Base-by-base conservation (phyloP, 1,140 invertebrate species). In the Hylyphantes graminicola region DNA sequence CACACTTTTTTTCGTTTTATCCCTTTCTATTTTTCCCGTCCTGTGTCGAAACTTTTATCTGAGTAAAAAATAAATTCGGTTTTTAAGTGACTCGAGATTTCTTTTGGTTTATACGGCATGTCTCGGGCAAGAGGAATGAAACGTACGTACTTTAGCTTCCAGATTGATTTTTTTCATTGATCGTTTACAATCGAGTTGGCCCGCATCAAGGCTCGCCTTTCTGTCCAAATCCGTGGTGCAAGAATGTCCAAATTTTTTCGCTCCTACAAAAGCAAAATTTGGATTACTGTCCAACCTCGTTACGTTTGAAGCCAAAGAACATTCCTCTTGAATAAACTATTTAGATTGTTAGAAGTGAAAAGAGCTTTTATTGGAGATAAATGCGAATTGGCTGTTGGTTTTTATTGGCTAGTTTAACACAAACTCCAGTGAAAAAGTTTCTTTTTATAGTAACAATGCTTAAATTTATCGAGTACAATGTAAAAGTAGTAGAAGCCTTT, bases 151-250 rank as follows among this genome's bases (percentile, higher is more conserved):
- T 81, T 64, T 53, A 73, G 57, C 68, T 53, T 48, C 68, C 10
- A 81, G 68, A 81, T 81, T 81, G 79, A 81, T 81, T 81, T 80
- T 81, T 81, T 59, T 21, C 53, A 81, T 81, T 81, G 79, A 81
- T 81, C 65, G 64, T 70, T 80, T 70, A 80, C 64, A 80, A 80
- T 80, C 55, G 53, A 70, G 53, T 80, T 70, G 64, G 17, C 65
- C 77, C 67, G 67, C 67, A 73, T 81, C 53, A 21, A 73, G 54
- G 55, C 73, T 53, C 7, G 35, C 11, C 57, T 81, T 73, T 80
- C 73, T 55, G 63, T 53, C 50, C 17, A 19, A 48, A 35, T 64
- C 21, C 21, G 35, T 51, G 17, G 12, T 10, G 74, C 50, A 61
- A 51, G 74, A 61, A 74, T 64, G 48, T 13, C 17, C 48, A 12